Base-by-base conservation (phyloP, 2,888 invertebrate genomes). In the Iselma pallidipennis region DNA sequence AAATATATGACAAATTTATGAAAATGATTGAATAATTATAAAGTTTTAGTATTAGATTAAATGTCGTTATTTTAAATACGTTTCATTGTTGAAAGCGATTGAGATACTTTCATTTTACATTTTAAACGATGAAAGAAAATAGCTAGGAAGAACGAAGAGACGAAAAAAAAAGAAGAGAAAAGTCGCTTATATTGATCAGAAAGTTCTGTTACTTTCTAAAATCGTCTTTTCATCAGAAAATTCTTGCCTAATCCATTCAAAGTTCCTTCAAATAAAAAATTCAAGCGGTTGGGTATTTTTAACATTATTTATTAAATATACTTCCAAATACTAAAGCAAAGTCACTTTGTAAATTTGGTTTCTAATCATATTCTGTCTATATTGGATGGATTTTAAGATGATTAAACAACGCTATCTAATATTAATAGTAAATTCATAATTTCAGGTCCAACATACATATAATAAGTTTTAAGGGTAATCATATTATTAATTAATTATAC, bases 241-340 rank as follows among this genome's bases (percentile, higher is more conserved):
- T 42, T 42, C 42, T 19, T 16, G 9, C 19, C 19, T 42, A 42
- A 51, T 51, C 51, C 51, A 51, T n/a, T 51, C 31, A 51, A 51
- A 28, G 19, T 29, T 51, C 31, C 16, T 29, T 51, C 51, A 51
- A 29, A 51, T 14, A 16, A 23, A 12, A 51, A 21, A 29, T 31
- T 28, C 31, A 29, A 51, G 16, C n/a, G 2, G 16, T 29, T 28
- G 16, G 28, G 14, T 51, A 29, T 21, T 16, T 28, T 50, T 28
- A 12, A 25, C 6, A 28, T 28, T 28, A 28, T 28, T 28, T 28
- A 28, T 28, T 7, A 1, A 28, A 28, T 28, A 28, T 3, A 25
- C 25, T 25, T 25, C 25, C 6, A 25, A 25, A 4, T 25, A 25
- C 6, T 4, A 25, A 4, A 25, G 6, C 3, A 25, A 25, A 4